A percentile compares a stretch with the other conserved stretches of the same genome.
Conservation (phyloP, 2,797 vertebrate species). For the Semotilus atromaculatus region DNA sequence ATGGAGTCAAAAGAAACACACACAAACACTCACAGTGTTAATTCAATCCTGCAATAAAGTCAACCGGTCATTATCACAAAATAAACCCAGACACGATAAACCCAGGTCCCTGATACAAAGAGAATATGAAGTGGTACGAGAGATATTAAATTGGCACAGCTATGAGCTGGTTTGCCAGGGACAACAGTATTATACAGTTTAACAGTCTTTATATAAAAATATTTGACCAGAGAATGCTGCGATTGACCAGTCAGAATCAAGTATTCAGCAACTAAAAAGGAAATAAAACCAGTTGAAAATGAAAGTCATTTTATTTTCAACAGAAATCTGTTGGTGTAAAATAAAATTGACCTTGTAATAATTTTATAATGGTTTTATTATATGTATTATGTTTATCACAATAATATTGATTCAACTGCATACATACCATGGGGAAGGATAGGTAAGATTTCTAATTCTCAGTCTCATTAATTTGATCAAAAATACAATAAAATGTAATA, state of each 20-base stretch:
- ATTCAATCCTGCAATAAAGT: neutral
- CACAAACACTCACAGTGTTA: slow-evolving; percentile 30
- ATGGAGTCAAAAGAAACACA: slow-evolving; percentile 52
- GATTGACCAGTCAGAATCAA: neutral
- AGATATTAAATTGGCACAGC: neutral
- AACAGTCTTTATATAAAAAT: neutral
- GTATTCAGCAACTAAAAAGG: neutral
- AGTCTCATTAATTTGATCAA: neutral
- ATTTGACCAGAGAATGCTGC: neutral
- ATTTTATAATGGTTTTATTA: neutral
- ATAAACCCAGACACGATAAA: slow-evolving; percentile 1
- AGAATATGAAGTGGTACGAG: slow-evolving; percentile 1
- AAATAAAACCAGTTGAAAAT: neutral
- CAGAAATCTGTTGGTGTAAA: neutral
- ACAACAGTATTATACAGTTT: neutral
- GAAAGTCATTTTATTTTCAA: neutral
- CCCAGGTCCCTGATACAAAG: neutral
- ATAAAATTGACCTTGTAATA: neutral
- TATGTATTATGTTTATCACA: neutral
- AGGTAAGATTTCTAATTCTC: too few relatives aligned
- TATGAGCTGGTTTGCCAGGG: neutral
- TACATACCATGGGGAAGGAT: neutral
- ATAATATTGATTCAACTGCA: neutral
- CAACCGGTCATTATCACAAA: neutral
- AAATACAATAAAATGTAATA: neutral